These are phyloP conservation scores for Drosophila azteca DNA, from an alignment of 1,140 invertebrate genomes.

Conservation along the genomic window DNA sequence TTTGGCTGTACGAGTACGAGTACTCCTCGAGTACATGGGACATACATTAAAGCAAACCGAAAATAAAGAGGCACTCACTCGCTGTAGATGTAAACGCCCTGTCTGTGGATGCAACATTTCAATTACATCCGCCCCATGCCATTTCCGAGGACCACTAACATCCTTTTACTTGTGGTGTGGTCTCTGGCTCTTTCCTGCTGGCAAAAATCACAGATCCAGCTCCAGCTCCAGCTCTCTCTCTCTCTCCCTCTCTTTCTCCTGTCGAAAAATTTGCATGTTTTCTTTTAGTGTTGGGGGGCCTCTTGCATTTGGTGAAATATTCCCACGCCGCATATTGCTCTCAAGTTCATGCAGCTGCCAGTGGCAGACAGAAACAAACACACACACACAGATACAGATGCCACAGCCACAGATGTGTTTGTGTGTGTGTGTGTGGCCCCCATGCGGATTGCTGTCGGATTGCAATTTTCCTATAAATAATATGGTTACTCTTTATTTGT, in stretches of 20 bases:
- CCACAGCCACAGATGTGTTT: constrained; percentile 39
- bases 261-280: constrained; percentile 40
- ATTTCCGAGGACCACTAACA: constrained; percentile 9
- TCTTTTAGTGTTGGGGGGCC: constrained; percentile 13
- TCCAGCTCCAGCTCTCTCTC: not conserved
- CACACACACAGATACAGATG: constrained; percentile 31
- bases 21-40: no score
- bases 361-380: constrained; percentile 27
- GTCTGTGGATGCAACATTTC: constrained; percentile 61
- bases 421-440: constrained; percentile 19
- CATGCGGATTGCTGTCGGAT: constrained; percentile 27
- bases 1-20: no score
- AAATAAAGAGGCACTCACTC: no score
- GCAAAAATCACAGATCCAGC: constrained; percentile 8
- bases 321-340: constrained; percentile 60
- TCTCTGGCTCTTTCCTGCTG: constrained; percentile 9
- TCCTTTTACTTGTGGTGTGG: constrained; percentile 13
- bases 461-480: constrained; percentile 14
- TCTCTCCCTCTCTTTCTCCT: constrained; percentile 16
- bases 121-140: constrained; percentile 45
- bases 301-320: constrained; percentile 40
- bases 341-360: constrained; percentile 63
- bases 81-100: constrained; percentile 15
- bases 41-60: no score
- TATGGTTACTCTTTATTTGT: constrained; percentile 7